A percentile compares a stretch with the other conserved stretches of the same genome.
Conservation (phyloP, 1,140 invertebrate species). For the Drosophila melanica region DNA sequence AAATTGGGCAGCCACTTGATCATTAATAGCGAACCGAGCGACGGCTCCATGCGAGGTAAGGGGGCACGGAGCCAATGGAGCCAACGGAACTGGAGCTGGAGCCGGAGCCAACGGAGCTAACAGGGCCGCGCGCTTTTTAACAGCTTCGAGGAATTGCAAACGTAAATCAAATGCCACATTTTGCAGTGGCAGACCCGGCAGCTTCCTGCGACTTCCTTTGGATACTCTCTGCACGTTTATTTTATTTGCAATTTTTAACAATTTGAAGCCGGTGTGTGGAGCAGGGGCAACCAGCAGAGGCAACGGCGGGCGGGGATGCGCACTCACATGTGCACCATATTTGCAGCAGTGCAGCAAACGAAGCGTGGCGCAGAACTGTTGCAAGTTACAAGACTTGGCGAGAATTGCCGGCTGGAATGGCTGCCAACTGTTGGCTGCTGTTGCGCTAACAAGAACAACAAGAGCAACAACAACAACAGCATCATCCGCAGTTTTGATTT, state of each 20-base stretch:
- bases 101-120: background rate
- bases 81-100: background rate
- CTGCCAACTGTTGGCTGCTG: conserved; percentile 61
- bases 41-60: no score
- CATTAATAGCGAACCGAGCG: background rate
- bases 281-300: background rate
- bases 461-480: conserved; percentile 27
- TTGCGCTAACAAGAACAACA: conserved; percentile 3
- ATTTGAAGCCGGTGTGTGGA: conserved; percentile 32
- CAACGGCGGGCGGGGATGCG: background rate
- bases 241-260: conserved; percentile 66
- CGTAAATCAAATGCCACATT: conserved; percentile 78
- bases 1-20: conserved; percentile 2
- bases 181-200: conserved; percentile 45
- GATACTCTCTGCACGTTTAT: conserved; percentile 36
- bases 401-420: conserved; percentile 1
- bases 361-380: conserved; percentile 10
- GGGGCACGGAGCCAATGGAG: no score
- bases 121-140: conserved; percentile 48
- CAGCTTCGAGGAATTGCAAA: conserved; percentile 63
- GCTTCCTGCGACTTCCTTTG: background rate
- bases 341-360: conserved; percentile 14
- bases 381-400: conserved; percentile 19
- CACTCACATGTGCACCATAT: background rate
- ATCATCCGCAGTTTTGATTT: conserved; percentile 70